phyloP scores from a whole-genome alignment of 2,888 invertebrate species.

The Epiperipatus broadwayi region DNA sequence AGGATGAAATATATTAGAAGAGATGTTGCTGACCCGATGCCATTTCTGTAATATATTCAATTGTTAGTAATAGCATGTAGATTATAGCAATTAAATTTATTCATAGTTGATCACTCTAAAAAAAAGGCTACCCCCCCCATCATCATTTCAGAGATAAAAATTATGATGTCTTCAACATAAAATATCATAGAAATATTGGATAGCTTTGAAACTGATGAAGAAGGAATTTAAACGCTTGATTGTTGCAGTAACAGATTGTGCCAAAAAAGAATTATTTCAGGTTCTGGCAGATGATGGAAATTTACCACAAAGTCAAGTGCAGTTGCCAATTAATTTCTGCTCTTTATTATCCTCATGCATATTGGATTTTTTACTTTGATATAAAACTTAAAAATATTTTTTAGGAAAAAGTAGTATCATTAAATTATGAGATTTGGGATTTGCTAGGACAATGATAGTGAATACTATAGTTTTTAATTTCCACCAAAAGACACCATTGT shows the following conservation, averaged over 20 bases:
- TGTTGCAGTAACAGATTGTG: slow-evolving; percentile 83
- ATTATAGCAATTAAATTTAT: slow-evolving; percentile 82
- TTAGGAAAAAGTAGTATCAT: slow-evolving; percentile 58
- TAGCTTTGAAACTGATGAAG: slow-evolving; percentile 77
- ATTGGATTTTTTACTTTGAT: slow-evolving; percentile 75
- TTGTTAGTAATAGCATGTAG: no score
- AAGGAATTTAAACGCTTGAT: slow-evolving; percentile 37
- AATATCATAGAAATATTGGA: slow-evolving; percentile 86
- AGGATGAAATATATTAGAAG: no score
- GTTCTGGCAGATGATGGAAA: slow-evolving; percentile 62
- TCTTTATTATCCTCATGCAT: slow-evolving; percentile 74
- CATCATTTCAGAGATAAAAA: slow-evolving; percentile 73
- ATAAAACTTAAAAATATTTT: slow-evolving; percentile 87
- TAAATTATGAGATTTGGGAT: slow-evolving; percentile 89
- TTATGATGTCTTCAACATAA: slow-evolving; percentile 70
- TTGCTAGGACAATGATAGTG: no score
- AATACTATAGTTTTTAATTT: no score
- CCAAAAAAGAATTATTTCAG: slow-evolving; percentile 65
- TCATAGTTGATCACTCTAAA: slow-evolving; percentile 61
- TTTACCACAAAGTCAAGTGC: slow-evolving; percentile 53
- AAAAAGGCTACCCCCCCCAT: slow-evolving; percentile 71
- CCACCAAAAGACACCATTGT: no score
- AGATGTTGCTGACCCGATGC: no score
- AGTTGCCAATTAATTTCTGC: slow-evolving; percentile 77
- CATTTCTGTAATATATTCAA: no score